Evolutionary conservation across 1,140 invertebrate genomes (phyloP), one percentile per base, ranked within the genome.

Genomic region (Apolygus lucorum): DNA sequence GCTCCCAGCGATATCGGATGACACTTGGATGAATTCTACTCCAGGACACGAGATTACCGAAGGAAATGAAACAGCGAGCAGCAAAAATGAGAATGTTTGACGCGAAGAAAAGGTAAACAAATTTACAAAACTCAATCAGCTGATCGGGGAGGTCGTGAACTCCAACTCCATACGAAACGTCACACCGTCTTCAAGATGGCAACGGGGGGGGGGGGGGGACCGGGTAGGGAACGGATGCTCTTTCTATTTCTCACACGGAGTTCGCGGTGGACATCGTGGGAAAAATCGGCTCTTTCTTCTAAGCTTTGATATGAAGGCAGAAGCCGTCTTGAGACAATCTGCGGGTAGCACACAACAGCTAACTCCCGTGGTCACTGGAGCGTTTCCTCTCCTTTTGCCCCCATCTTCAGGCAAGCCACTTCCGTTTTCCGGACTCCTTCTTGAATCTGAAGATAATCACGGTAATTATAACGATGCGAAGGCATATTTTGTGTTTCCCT

Each of bases 211-310:
- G 54, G 54, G 22, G 54, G 11, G 22, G 54, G 22, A 66, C 64
- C 68, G 24, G 52, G 25, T 26, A 73, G 74, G 74, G 74, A 75
- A 75, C 74, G 74, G 74, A 75, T 75, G 74, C 69, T 73, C 66
- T 71, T 70, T 71, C 70, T 73, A 72, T 72, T 75, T 75, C 74
- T 75, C 74, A 75, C 74, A 75, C 52, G 66, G 69, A 52, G 69
- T 29, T 17, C 28, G 27, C n/a, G 64, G 17, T 17, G 71, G 54
- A 64, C 63, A 11, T 71, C 72, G 72, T 73, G 74, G 74, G 72
- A 74, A 74, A n/a, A 74, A 74, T 74, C 70, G 72, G 69, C 72
- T 68, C 70, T 68, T 69, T 73, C 70, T 69, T 71, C 67, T 54
- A n/a, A n/a, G n/a, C n/a, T n/a, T n/a, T n/a, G n/a, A n/a, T n/a